Base-by-base conservation (phyloP, 30 jellyfish, hydroid and myxozoan genomes). In the Phacellophora camtschatica region DNA sequence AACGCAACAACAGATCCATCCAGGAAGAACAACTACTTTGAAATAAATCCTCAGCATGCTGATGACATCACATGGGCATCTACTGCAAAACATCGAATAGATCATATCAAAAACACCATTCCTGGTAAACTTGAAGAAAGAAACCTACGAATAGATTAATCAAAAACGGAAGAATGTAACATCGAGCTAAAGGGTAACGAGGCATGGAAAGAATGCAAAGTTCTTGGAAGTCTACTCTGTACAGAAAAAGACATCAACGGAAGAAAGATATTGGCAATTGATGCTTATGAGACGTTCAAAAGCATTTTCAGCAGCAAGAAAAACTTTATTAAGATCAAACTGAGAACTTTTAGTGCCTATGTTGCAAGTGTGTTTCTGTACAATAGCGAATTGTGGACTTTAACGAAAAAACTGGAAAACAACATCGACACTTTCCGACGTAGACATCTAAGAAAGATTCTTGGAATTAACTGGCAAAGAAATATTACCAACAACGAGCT, bases 41-140 rank as follows among this genome's bases (percentile, higher is more conserved):
- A n/a, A n/a, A n/a, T n/a, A 53, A 56, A 69, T 41, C 84, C 72
- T 36, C 88, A 71, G 74, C 56, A 57, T 59, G 89, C 95, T 50
- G 95, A 84, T 57, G 84, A 84, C 89, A 72, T 71, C 89, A 84
- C 67, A 34, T 53, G 84, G 83, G 73, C 81, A 36, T 55, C 88
- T 31, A 84, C 74, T 72, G 72, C 80, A 18, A 33, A 57, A 71
- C 67, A 62, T 48, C 55, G 82, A 49, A 84, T 71, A 57, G 74
- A 84, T 55, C 83, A 72, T 55, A 49, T 32, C 32, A 55, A 70
- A 83, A 37, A 57, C 10, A 71, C 81, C 33, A 69, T 83, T 51
- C 82, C 82, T n/a, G n/a, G n/a, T n/a, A n/a, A n/a, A n/a, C n/a
- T n/a, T n/a, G n/a, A n/a, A n/a, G n/a, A n/a, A n/a, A 83, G 86